phyloP scores from a whole-genome alignment of 1,140 invertebrate species.

The Leptopilina boulardi region DNA sequence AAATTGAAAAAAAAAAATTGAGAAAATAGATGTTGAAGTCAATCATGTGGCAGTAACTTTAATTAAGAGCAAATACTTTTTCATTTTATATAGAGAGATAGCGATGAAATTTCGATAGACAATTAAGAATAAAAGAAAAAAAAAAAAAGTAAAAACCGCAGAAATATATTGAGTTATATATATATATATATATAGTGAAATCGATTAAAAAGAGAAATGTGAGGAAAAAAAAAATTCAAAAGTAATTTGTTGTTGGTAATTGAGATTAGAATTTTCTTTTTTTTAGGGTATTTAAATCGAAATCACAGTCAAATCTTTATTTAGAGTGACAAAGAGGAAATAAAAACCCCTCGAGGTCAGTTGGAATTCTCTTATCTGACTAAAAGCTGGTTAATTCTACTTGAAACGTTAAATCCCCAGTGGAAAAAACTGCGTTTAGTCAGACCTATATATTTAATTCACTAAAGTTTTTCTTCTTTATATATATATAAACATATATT shows the following conservation, averaged over 20 bases:
- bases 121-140: background rate
- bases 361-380: background rate
- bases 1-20: background rate
- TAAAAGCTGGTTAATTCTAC: background rate
- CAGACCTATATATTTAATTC: background rate
- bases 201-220: no score
- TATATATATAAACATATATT: no score
- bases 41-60: background rate
- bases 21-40: background rate
- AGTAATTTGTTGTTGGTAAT: no score
- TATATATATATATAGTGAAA: no score
- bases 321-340: background rate
- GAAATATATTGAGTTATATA: background rate
- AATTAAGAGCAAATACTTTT: conserved; percentile 12
- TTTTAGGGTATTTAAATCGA: no score
- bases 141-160: background rate
- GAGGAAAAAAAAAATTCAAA: no score
- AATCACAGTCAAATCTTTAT: no score
- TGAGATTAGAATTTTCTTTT: no score
- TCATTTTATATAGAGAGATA: background rate
- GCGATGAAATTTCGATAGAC: background rate
- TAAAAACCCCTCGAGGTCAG: background rate
- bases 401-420: background rate
- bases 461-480: no score
- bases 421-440: background rate